Conservation (phyloP, 1,140 invertebrate genomes). For the Dufourea novaeangliae region DNA sequence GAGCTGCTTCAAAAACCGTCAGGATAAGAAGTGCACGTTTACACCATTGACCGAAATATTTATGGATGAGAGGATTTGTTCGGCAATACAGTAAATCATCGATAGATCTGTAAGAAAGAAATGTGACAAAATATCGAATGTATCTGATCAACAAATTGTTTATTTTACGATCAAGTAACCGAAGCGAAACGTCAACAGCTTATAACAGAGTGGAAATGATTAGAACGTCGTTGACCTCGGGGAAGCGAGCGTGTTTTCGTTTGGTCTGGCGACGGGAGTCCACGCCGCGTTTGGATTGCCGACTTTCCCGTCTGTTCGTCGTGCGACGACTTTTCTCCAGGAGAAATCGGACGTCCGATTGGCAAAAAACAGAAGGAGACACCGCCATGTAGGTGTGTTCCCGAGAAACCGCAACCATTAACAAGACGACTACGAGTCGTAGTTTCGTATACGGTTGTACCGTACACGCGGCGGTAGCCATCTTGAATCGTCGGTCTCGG, state of each 20-base stretch:
- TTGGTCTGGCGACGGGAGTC: neutral
- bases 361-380: neutral
- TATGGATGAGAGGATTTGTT: too few relatives aligned
- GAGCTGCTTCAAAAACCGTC: too few relatives aligned
- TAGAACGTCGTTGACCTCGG: neutral
- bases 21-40: too few relatives aligned
- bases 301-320: constrained; percentile 9
- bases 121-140: too few relatives aligned
- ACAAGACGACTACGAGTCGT: neutral
- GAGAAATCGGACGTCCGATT: constrained; percentile 14
- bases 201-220: neutral
- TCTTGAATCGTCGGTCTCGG: neutral
- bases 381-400: neutral
- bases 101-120: too few relatives aligned
- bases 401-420: neutral
- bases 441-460: neutral
- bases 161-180: too few relatives aligned
- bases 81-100: too few relatives aligned
- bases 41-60: too few relatives aligned
- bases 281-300: neutral
- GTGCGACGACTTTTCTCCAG: constrained; percentile 10
- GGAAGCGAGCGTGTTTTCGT: neutral
- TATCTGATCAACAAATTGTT: too few relatives aligned
- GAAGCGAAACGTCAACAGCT: neutral
- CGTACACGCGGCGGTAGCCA: neutral